Conservation (phyloP, 1,140 invertebrate genomes). For the Zaprionus davidi region DNA sequence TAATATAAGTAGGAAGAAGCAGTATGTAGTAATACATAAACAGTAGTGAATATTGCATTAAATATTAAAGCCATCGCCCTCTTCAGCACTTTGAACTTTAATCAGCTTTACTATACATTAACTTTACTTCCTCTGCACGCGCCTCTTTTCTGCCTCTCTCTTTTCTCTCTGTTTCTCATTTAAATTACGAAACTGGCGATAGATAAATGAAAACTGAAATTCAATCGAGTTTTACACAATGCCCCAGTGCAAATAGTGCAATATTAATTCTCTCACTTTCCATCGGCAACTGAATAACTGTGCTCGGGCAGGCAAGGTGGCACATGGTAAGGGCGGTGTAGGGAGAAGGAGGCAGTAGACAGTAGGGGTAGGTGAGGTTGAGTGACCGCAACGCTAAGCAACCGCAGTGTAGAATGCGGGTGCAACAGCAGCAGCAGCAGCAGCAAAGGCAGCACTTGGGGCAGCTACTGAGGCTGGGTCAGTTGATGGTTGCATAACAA, state of each 20-base stretch:
- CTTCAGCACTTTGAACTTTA: not conserved
- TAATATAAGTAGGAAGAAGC: not conserved
- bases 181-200: not conserved
- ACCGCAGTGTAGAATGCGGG: conserved; percentile 61
- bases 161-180: not conserved
- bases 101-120: not conserved
- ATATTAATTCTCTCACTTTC: conserved; percentile 24
- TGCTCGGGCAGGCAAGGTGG: not conserved
- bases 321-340: not conserved
- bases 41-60: too few relatives aligned
- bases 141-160: not conserved
- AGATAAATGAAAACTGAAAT: conserved; percentile 2
- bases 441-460: not conserved
- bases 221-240: not conserved
- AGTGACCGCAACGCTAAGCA: conserved; percentile 70
- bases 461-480: conserved; percentile 6
- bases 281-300: conserved; percentile 25
- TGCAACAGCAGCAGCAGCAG: conserved; percentile 21
- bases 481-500: conserved; percentile 67
- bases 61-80: too few relatives aligned
- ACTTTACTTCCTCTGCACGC: not conserved
- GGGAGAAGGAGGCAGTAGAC: not conserved
- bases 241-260: conserved; percentile 4
- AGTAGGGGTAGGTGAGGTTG: conserved; percentile 7
- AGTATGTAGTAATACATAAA: not conserved